Evolutionary conservation across 1,140 invertebrate genomes (phyloP), one percentile per base, ranked within the genome.

Genomic region (Eriosoma lanigerum): DNA sequence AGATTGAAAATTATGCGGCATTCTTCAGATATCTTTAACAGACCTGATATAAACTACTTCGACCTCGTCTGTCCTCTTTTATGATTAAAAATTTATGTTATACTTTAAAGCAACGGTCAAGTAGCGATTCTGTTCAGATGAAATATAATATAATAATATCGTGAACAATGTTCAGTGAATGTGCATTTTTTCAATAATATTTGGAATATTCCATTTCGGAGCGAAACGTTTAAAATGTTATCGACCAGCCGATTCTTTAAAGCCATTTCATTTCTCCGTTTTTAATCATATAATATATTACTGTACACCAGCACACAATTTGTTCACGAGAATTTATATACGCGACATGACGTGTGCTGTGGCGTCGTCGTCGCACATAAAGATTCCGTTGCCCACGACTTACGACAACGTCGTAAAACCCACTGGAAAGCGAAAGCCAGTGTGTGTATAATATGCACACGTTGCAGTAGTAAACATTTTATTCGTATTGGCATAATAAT

Each of bases 241-340:
- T 13, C 58, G 4, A 29, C 58, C 24, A 29, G 19, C 29, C 10
- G 62, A 38, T 13, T 60, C 15, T 60, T 32, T 38, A 64, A 38
- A 64, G 26, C 26, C 12, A 17, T 64, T 64, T 38, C 38, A 64
- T 64, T 64, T 64, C 62, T 38, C 17, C 0, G 32, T 64, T 38
- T 64, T 64, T 64, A 64, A 64, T 64, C 38, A 38, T 38, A n/a
- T 64, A 64, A 38, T n/a, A n/a, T n/a, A n/a, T n/a, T n/a, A n/a
- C n/a, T n/a, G n/a, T n/a, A n/a, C n/a, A n/a, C n/a, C n/a, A n/a
- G 29, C 60, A 29, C 5, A 26, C 60, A 29, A 64, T 64, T 32
- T 64, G 26, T 64, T 64, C 32, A 26, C 9, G 1, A 38, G 60
- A 64, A 64, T 64, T 64, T 64, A 64, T 64, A 64, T 19, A 10